These are phyloP conservation scores for Lepus americanus DNA, from an alignment of 2,113 vertebrate species.

Conservation along the genomic window DNA sequence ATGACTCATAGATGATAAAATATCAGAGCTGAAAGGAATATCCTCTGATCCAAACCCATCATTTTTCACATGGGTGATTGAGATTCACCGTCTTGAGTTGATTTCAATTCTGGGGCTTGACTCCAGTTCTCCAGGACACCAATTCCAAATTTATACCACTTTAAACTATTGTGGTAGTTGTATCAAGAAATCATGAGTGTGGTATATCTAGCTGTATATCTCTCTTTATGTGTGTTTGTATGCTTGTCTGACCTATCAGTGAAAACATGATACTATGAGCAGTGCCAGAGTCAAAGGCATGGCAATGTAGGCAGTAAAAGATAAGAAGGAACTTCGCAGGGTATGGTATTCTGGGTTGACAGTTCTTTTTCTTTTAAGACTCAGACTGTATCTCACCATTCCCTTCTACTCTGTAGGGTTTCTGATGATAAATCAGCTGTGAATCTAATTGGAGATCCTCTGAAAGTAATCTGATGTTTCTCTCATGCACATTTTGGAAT, in stretches of 20 bases:
- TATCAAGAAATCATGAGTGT: not conserved
- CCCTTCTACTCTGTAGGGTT: too few relatives aligned
- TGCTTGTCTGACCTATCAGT: not conserved
- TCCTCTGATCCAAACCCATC: not conserved
- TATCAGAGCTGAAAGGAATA: constrained; percentile 1
- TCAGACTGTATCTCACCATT: too few relatives aligned
- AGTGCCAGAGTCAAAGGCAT: not conserved
- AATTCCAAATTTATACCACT: not conserved
- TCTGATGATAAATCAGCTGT: too few relatives aligned
- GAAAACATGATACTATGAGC: not conserved
- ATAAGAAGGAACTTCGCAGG: too few relatives aligned
- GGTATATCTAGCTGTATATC: not conserved
- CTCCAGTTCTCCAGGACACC: not conserved
- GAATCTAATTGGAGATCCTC: too few relatives aligned
- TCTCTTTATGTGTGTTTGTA: not conserved
- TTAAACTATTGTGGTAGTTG: not conserved
- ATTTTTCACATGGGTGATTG: constrained; percentile 16
- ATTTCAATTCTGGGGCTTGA: not conserved
- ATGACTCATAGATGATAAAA: constrained; percentile 49
- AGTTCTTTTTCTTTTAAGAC: too few relatives aligned
- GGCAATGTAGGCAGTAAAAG: not conserved
- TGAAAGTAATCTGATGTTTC: too few relatives aligned
- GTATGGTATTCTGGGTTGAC: too few relatives aligned
- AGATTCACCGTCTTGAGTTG: not conserved
- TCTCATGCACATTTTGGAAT: too few relatives aligned